phyloP scores from a whole-genome alignment of 2,888 invertebrate genomes.

The Tenodera sinensis region DNA sequence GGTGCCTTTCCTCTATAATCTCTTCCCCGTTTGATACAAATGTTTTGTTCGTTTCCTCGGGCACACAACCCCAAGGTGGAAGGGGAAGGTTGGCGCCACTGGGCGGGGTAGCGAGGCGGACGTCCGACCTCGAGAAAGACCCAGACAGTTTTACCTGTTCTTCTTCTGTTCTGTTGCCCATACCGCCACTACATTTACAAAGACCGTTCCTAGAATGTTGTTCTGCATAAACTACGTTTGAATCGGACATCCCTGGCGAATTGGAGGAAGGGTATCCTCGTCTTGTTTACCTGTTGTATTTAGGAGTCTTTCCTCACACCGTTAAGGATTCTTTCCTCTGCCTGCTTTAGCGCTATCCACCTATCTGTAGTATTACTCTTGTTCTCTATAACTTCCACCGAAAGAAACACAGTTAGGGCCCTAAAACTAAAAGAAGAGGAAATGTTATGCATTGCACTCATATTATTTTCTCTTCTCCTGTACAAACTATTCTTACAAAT shows the following conservation, averaged over 20 bases:
- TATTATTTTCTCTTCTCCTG: too few species aligned
- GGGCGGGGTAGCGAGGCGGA: background rate
- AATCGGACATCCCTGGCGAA: background rate
- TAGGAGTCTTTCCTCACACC: too few species aligned
- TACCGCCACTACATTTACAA: background rate
- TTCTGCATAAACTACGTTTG: background rate
- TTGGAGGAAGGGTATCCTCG: too few species aligned
- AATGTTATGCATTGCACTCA: too few species aligned
- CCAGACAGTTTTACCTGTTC: background rate
- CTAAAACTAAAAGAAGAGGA: too few species aligned
- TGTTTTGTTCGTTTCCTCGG: background rate
- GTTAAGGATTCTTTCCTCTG: too few species aligned
- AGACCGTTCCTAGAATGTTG: background rate
- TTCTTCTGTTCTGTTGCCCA: background rate
- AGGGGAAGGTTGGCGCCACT: background rate
- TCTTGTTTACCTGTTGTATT: too few species aligned
- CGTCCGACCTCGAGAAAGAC: background rate
- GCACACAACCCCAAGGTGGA: background rate
- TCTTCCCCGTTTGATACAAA: background rate
- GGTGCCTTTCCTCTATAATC: background rate
- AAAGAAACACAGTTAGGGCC: too few species aligned
- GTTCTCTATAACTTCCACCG: too few species aligned
- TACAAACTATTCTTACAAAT: too few species aligned
- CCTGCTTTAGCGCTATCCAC: too few species aligned
- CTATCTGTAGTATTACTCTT: too few species aligned